Evolutionary conservation across 2,113 vertebrate species (phyloP), one percentile per base, ranked within the genome.

Genomic region (Beaufortia kweichowensis): DNA sequence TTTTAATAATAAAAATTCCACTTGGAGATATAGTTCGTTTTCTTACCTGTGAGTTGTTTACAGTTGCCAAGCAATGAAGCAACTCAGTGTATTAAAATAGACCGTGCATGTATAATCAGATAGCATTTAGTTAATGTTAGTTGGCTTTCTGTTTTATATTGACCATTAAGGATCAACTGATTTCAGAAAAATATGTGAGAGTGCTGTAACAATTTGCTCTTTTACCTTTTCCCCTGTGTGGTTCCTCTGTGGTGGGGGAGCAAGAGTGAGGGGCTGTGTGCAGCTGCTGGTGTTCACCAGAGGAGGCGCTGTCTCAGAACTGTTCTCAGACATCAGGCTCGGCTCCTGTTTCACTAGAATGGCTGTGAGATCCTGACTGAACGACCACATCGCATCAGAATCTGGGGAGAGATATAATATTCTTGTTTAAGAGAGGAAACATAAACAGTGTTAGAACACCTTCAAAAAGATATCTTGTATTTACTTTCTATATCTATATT

Each of bases 261-360:
- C 92, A 9, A 95, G 92, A 85, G 92, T 94, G 82, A 95, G 89
- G 56, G 94, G 87, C 28, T 26, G 92, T 87, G 85, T 2, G 0
- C 82, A 85, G 2, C 79, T 71, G 0, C 83, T 78, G 0, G 78
- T 78, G 82, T 84, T 82, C 19, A 84, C 85, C 21, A 92, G 74
- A 1, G 92, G 86, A 75, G 91, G 83, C 26, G 28, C 57, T 64
- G 73, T 61, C 15, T 56, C 71, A 28, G 76, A 86, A 86, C 88
- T 72, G 86, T 93, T 88, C 69, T 96, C 94, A 76, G 92, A 85
- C 84, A 91, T 80, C 73, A 92, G 88, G 77, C 86, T 93, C 70
- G 96, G 94, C 85, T 99, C 96, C 85, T 97, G 95, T 84, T 99
- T 99, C 88, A 99, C 96, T 91, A 98, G 89, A 90, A 99, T 93